These are phyloP conservation scores for Sylvilagus bachmani DNA, from an alignment of 2,113 vertebrate genomes.

Conservation along the genomic window DNA sequence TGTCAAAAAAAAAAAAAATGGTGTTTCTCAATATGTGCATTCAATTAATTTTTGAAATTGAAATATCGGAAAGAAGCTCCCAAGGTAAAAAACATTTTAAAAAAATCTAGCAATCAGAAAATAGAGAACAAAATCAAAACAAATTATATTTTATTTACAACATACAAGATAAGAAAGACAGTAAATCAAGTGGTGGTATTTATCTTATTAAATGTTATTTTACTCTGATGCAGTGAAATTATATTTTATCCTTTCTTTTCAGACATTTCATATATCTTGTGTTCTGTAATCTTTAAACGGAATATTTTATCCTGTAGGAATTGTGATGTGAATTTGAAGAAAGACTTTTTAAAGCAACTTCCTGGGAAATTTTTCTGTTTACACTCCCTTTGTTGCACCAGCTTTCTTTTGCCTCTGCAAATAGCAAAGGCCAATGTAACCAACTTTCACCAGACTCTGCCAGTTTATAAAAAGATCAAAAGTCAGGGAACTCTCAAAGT, in stretches of 20 bases:
- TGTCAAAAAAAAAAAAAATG: no score
- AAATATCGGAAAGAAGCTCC: background rate
- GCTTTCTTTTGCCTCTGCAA: background rate
- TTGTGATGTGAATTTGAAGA: background rate
- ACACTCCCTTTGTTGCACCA: background rate
- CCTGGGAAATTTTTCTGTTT: background rate
- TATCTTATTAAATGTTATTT: conserved; percentile 37
- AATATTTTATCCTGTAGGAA: conserved; percentile 34
- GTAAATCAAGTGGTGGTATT: background rate
- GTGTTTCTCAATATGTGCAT: background rate
- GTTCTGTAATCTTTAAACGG: background rate
- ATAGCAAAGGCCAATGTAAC: background rate
- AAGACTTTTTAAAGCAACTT: background rate
- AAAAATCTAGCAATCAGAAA: background rate
- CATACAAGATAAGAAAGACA: background rate
- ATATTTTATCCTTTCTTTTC: background rate
- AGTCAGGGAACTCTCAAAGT: conserved; percentile 25
- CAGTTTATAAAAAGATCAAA: conserved; percentile 50
- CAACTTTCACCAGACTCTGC: background rate
- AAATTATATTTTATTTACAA: background rate
- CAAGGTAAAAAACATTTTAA: background rate
- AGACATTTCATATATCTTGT: background rate
- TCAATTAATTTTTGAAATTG: background rate
- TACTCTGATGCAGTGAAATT: background rate
- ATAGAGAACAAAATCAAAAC: background rate